Base-by-base conservation (phyloP, 2,888 invertebrate genomes). In the Leptodirus hochenwartii region DNA sequence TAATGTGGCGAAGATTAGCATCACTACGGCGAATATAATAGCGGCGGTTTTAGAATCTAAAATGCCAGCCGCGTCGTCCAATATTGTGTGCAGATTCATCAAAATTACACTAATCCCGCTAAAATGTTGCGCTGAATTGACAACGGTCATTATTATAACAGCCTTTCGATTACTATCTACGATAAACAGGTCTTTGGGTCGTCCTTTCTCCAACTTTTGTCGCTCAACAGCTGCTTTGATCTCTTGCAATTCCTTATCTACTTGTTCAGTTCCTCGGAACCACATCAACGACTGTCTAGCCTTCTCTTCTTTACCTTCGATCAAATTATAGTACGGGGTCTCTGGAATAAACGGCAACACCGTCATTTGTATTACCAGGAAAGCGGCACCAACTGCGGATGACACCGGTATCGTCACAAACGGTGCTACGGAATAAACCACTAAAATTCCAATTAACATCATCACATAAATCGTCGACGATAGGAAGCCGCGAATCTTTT, bases 71-170 rank as follows among this genome's bases (percentile, higher is more conserved):
- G 53, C 51, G 28, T 47, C 45, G 5, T 40, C 39, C 13, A 56
- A 34, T 31, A 56, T 54, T 3, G 46, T 38, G 35, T 54, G 54
- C 5, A 56, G 37, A 26, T 56, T 56, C 54, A 56, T 55, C 10
- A 54, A 24, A 15, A 55, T 50, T 1, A 54, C 54, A 27, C 46
- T 50, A 13, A 53, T 50, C 13, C 50, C 47, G 27, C 47, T 47
- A 24, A 54, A 48, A 35, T 54, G 53, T 37, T 56, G 54, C 0
- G 47, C 44, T 1, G 42, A 49, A 32, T 53, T 53, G 14, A 56
- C 36, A 6, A 52, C 45, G 1, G 47, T 41, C 49, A 56, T 50
- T 13, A 56, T 51, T 3, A 50, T 32, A n/a, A 55, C 29, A 4
- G 50, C 54, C 36, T 46, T 49, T 15, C 53, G 39, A 31, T 54